Evolutionary conservation across 2,888 invertebrate species (phyloP), one percentile per base, ranked within the genome.

Genomic region (Cheilosia pagana): DNA sequence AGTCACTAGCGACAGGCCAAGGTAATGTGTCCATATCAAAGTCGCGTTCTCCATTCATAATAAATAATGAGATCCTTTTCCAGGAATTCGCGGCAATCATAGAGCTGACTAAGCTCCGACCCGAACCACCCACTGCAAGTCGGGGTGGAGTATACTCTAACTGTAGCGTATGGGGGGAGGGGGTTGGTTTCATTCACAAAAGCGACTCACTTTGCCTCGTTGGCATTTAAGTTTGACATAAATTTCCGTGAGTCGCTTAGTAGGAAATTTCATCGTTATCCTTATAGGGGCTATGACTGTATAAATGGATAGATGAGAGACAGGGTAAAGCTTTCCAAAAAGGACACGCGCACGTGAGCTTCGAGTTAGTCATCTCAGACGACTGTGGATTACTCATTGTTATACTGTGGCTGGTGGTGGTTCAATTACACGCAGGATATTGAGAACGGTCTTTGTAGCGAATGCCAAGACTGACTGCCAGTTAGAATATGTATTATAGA

Each of bases 31-130:
- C 60, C 53, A 28, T 52, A 62, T 62, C 55, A 63, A 43, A 53
- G 39, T 57, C 63, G 68, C 68, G 28, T 48, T 70, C 55, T 74
- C 70, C 83, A 83, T 83, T 83, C 83, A 83, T 83, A 83, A 79
- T 83, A 83, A 70, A 79, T 79, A 79, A 83, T 83, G 79, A 57
- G 68, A 79, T 83, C 74, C 79, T 83, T 83, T 83, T 83, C 83
- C 79, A 83, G 45, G 83, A 83, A 83, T 79, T 70, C 59, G 39
- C 23, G 63, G 72, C 78, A 78, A 78, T 82, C 82, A 72, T 57
- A 59, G 68, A 28, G 83, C 83, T 83, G 83, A 83, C 83, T 83
- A 74, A 83, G 68, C 12, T 52, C 6, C 57, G 19, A 67, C 57
- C 6, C 57, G 19, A 67, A 39, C 67, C 67, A 31, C 74, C 82